Conservation (phyloP, 2,113 vertebrate genomes). For the Arothron firmamentum region DNA sequence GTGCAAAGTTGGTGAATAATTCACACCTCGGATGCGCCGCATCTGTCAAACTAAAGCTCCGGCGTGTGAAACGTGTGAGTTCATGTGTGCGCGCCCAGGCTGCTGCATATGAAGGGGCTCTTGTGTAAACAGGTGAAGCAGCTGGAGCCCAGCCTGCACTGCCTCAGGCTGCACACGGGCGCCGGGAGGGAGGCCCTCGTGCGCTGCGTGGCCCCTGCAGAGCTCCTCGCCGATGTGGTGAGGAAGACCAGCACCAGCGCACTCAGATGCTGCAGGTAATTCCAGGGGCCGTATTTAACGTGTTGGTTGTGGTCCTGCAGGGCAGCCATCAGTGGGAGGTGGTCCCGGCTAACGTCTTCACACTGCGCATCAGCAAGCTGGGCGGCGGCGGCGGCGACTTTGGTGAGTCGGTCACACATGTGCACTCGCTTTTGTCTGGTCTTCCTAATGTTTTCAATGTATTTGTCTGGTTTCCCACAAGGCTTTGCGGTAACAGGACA, state of each 20-base stretch:
- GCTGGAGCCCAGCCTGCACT: constrained; percentile 78
- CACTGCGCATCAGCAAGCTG: constrained; percentile 79
- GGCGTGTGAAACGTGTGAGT: constrained; percentile 33
- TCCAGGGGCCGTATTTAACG: constrained; percentile 2
- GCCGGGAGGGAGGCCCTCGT: constrained; percentile 69
- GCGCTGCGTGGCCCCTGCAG: constrained; percentile 59
- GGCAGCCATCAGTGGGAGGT: constrained; percentile 85
- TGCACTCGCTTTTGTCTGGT: not conserved
- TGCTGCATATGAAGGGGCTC: constrained; percentile 28
- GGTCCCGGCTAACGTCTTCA: constrained; percentile 76
- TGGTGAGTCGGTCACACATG: constrained; percentile 73
- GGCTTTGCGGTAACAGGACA: constrained; percentile 90
- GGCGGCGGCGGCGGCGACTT: constrained; percentile 76
- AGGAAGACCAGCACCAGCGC: constrained; percentile 35
- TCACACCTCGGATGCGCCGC: constrained; percentile 35
- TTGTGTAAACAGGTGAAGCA: constrained; percentile 79
- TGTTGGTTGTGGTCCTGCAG: constrained; percentile 63
- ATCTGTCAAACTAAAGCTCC: constrained; percentile 24
- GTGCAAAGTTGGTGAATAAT: constrained; percentile 56
- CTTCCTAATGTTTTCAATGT: not conserved
- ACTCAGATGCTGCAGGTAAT: not conserved
- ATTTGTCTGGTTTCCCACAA: constrained; percentile 35
- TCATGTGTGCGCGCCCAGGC: constrained; percentile 20
- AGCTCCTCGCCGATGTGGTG: constrained; percentile 81
- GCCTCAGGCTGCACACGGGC: constrained; percentile 76